Evolutionary conservation across 2,797 vertebrate genomes (phyloP).

Genomic region (Paramormyrops hopkinsi): DNA sequence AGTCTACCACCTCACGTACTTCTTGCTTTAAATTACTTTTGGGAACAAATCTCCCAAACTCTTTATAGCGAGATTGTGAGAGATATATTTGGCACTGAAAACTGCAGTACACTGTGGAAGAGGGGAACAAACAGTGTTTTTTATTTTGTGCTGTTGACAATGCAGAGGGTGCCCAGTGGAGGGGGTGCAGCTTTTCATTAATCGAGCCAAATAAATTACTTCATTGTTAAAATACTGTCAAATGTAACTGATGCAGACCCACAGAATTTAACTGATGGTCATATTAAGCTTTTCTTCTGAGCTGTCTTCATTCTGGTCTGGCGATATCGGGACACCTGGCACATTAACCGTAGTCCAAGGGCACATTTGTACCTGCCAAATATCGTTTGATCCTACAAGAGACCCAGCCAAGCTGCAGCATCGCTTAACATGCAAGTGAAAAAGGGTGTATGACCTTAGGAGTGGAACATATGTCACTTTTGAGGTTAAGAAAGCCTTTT

Average conservation of each 20-base stretch:
- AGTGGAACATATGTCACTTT: not conserved
- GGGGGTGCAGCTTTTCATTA: not conserved
- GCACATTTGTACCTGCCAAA: not conserved
- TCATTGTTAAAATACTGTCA: not conserved
- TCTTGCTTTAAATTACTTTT: conserved; percentile 21
- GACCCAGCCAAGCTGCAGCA: not conserved
- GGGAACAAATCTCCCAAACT: conserved; percentile 14
- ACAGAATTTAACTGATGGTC: not conserved
- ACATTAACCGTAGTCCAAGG: conserved; percentile 17
- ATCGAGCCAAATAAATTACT: not conserved
- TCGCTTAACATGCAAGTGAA: not conserved
- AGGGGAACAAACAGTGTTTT: not conserved
- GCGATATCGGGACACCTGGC: not conserved
- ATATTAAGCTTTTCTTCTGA: not conserved
- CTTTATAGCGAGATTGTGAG: conserved; percentile 15
- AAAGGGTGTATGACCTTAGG: not conserved
- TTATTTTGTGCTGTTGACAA: not conserved
- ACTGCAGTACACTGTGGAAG: not conserved
- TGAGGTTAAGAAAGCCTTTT: not conserved
- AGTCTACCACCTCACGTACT: not conserved
- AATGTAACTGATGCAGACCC: not conserved
- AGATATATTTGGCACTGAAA: not conserved
- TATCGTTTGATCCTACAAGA: not conserved
- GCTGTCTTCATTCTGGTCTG: not conserved
- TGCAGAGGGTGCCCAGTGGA: not conserved